Conservation (phyloP, 2,797 vertebrate species). For the Cyclura pinguis region DNA sequence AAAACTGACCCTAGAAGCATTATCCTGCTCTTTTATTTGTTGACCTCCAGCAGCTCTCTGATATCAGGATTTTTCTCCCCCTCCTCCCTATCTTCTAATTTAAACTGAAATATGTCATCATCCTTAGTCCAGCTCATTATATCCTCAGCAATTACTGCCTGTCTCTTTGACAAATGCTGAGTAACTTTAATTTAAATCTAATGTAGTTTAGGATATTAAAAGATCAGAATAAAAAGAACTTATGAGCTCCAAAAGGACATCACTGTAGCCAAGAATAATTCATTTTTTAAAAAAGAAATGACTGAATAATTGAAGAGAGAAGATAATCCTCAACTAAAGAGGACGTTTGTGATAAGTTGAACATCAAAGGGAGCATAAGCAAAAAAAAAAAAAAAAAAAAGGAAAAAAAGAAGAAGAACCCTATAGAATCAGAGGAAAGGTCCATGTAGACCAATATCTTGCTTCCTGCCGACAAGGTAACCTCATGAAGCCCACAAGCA, state of each 20-base stretch:
- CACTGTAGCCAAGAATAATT: not conserved
- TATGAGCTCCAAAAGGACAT: conserved; percentile 4
- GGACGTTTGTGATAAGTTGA: not conserved
- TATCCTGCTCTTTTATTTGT: conserved; percentile 2
- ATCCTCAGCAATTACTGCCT: conserved; percentile 31
- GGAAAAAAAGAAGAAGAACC: too few relatives aligned
- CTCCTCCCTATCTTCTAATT: conserved; percentile 18
- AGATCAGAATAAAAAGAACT: conserved; percentile 22
- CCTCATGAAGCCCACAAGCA: not conserved
- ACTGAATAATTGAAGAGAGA: not conserved
- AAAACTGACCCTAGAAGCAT: not conserved
- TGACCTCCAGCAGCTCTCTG: not conserved
- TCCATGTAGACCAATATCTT: not conserved
- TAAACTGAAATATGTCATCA: conserved; percentile 26
- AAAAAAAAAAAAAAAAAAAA: not conserved
- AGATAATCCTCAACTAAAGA: not conserved
- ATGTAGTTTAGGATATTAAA: conserved; percentile 32
- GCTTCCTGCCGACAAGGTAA: not conserved
- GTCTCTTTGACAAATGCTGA: conserved; percentile 40
- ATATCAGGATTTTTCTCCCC: not conserved
- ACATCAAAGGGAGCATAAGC: not conserved
- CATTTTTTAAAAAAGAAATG: not conserved
- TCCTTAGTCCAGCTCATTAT: conserved; percentile 22
- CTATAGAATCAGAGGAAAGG: not conserved
- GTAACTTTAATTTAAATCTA: conserved; percentile 32